These are phyloP conservation scores for Micromesistius poutassou DNA, from an alignment of 2,797 vertebrate genomes.

Conservation along the genomic window DNA sequence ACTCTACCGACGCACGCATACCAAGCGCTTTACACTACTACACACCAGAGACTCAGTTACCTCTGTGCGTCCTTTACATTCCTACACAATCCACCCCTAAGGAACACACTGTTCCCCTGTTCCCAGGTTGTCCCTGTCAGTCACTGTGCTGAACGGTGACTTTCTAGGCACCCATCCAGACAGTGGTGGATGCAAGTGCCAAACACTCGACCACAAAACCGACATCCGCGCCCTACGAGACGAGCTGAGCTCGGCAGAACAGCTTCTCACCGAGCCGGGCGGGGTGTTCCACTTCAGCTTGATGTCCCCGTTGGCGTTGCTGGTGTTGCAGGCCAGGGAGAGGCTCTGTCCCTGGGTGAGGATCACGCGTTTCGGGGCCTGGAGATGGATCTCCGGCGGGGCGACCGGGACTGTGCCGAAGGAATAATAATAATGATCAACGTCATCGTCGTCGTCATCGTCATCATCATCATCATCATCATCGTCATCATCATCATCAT, in stretches of 20 bases:
- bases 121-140: too few relatives aligned
- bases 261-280: constrained; percentile 76
- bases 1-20: too few relatives aligned
- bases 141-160: neutral
- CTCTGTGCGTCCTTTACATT: too few relatives aligned
- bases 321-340: constrained; percentile 81
- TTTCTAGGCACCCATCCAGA: neutral
- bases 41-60: too few relatives aligned
- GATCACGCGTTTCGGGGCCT: constrained; percentile 74
- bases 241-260: neutral
- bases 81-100: neutral
- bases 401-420: constrained; percentile 77
- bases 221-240: too few relatives aligned
- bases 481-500: neutral
- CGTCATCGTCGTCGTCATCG: neutral
- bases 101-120: neutral
- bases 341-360: constrained; percentile 82
- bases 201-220: too few relatives aligned
- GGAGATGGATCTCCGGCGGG: constrained; percentile 78
- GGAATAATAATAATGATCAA: neutral
- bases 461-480: neutral
- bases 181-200: too few relatives aligned
- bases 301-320: constrained; percentile 86
- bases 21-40: too few relatives aligned
- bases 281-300: constrained; percentile 76